Percentiles rank a stretch among this genome's conserved stretches.
phyloP scores from a whole-genome alignment of 1,140 invertebrate species.

The Nomia melanderi region DNA sequence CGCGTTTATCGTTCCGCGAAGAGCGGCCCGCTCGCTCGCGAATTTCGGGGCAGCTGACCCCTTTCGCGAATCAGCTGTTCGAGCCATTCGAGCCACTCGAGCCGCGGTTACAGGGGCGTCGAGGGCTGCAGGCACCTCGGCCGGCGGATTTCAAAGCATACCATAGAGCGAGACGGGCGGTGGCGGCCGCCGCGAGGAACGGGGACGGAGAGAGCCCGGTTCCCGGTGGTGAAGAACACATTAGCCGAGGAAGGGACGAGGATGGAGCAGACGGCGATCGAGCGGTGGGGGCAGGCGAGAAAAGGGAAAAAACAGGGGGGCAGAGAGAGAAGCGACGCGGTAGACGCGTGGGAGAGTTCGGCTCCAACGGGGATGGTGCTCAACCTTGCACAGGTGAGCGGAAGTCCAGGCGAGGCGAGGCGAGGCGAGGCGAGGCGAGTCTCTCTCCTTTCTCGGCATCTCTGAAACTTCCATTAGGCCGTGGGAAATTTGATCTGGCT shows the following conservation, averaged over 20 bases:
- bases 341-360: slow-evolving; percentile 66
- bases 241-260: slow-evolving; percentile 7
- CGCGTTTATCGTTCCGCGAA: slow-evolving; percentile 25
- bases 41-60: slow-evolving; percentile 68
- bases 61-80: slow-evolving; percentile 75
- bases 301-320: slow-evolving; percentile 18
- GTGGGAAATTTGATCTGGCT: slow-evolving; percentile 53
- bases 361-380: slow-evolving; percentile 55
- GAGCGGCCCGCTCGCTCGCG: neutral
- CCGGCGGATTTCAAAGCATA: slow-evolving; percentile 75
- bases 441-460: slow-evolving; percentile 8
- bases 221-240: neutral
- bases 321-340: neutral
- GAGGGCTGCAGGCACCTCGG: slow-evolving; percentile 43
- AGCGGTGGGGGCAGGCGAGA: neutral
- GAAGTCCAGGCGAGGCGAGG: slow-evolving; percentile 44
- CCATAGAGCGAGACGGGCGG: slow-evolving; percentile 35
- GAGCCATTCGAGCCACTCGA: slow-evolving; percentile 72
- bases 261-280: neutral
- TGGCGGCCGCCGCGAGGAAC: neutral
- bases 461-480: slow-evolving; percentile 47
- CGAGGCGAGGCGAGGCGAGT: neutral
- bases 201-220: neutral
- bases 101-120: slow-evolving; percentile 37
- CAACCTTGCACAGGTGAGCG: slow-evolving; percentile 65